phyloP scores from a whole-genome alignment of 2,113 vertebrate genomes.

The Meles meles region DNA sequence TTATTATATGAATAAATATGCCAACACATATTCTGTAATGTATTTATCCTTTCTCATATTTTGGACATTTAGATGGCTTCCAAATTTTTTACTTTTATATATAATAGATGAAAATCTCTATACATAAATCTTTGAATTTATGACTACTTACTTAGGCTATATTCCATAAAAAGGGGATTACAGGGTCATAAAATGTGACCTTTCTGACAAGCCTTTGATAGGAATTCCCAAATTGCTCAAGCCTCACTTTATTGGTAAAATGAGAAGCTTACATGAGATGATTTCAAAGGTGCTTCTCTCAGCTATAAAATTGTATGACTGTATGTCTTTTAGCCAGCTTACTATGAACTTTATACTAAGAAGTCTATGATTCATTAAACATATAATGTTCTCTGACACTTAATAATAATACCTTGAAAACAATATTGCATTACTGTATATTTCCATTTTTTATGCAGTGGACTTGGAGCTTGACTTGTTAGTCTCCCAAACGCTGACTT shows the following conservation, averaged over 20 bases:
- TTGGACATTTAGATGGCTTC: constrained; percentile 47
- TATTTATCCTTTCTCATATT: constrained; percentile 61
- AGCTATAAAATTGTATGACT: neutral
- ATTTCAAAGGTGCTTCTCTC: constrained; percentile 45
- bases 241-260: constrained; percentile 49
- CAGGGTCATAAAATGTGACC: constrained; percentile 62
- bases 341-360: neutral
- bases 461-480: neutral
- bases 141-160: constrained; percentile 41
- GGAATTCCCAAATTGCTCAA: constrained; percentile 25
- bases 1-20: constrained; percentile 63
- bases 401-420: constrained; percentile 45
- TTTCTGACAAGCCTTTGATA: constrained; percentile 63
- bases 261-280: constrained; percentile 10
- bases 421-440: neutral
- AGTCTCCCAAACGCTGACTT: neutral
- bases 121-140: constrained; percentile 65
- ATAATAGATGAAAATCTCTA: constrained; percentile 58
- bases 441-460: neutral
- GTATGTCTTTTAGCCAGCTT: neutral
- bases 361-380: constrained; percentile 59
- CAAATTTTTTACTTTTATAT: constrained; percentile 59
- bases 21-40: constrained; percentile 36
- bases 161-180: constrained; percentile 55
- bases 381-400: constrained; percentile 19